These are phyloP conservation scores for Pollenia angustigena DNA, from an alignment of 2,888 invertebrate species.

Conservation along the genomic window DNA sequence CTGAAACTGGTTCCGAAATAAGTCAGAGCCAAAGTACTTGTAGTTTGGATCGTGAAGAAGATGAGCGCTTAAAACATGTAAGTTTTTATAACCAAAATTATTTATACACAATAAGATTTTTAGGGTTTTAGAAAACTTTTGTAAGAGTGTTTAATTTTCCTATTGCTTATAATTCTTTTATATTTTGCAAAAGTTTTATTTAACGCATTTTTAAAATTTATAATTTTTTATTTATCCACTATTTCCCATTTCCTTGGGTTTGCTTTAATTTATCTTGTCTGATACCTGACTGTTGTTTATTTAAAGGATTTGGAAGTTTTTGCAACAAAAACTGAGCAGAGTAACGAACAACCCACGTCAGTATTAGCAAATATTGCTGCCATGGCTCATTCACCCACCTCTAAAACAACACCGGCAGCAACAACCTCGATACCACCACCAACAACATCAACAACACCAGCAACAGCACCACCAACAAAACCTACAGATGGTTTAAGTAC, in stretches of 20 bases:
- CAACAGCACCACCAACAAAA: constrained; percentile 49
- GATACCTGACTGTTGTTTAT: constrained; percentile 59
- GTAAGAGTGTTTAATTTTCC: background rate
- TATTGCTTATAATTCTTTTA: background rate
- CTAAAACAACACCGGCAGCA: constrained; percentile 52
- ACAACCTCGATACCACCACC: constrained; percentile 50
- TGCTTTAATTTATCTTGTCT: constrained; percentile 28
- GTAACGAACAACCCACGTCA: constrained; percentile 75
- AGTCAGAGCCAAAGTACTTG: constrained; percentile 93
- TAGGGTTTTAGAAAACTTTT: background rate
- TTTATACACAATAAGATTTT: background rate
- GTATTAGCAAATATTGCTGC: constrained; percentile 79
- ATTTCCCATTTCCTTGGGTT: constrained; percentile 37
- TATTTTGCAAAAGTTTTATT: background rate
- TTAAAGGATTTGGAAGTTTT: constrained; percentile 83
- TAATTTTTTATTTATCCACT: constrained; percentile 8
- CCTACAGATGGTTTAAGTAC: constrained; percentile 70
- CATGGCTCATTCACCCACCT: constrained; percentile 77
- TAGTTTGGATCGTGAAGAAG: constrained; percentile 95
- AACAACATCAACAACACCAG: constrained; percentile 61
- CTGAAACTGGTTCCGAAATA: constrained; percentile 86
- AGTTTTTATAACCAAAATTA: constrained; percentile 60
- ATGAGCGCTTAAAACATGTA: constrained; percentile 84
- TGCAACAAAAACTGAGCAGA: constrained; percentile 80
- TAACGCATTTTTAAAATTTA: constrained; percentile 53